phyloP scores from a whole-genome alignment of 2,888 invertebrate genomes.

The Latheticus oryzae region DNA sequence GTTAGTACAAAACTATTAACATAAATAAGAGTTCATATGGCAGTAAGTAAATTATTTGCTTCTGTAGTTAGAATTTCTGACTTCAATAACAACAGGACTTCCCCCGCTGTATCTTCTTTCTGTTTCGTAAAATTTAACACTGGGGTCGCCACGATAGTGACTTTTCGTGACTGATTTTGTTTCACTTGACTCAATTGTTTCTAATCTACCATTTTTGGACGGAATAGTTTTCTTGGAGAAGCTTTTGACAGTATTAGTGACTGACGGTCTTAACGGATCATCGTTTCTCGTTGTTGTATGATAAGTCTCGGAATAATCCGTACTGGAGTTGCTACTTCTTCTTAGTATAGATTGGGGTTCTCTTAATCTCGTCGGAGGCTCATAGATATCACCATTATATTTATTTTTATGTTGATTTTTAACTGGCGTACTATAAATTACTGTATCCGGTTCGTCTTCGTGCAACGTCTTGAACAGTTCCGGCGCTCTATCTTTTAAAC shows the following conservation, averaged over 20 bases:
- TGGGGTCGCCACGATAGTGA: constrained; percentile 49
- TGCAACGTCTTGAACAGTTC: constrained; percentile 79
- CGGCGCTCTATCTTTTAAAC: constrained; percentile 77
- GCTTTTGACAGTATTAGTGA: constrained; percentile 78
- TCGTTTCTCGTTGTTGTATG: constrained; percentile 76
- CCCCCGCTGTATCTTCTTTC: constrained; percentile 62
- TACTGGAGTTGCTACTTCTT: constrained; percentile 76
- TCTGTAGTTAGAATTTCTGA: constrained; percentile 62
- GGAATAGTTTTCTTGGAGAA: constrained; percentile 78
- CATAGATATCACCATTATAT: constrained; percentile 63
- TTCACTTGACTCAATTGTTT: constrained; percentile 78
- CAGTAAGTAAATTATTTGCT: constrained; percentile 33
- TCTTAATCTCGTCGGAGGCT: constrained; percentile 64
- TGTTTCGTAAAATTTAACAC: constrained; percentile 70
- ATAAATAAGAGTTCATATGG: constrained; percentile 36
- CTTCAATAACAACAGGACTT: constrained; percentile 73
- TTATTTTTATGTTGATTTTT: constrained; percentile 55
- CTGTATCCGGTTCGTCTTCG: constrained; percentile 70
- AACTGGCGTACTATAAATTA: constrained; percentile 54
- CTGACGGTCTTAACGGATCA: constrained; percentile 75
- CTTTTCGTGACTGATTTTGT: constrained; percentile 76
- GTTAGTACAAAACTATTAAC: constrained; percentile 32
- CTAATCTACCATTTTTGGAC: constrained; percentile 73
- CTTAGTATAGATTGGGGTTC: constrained; percentile 66
- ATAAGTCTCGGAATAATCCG: constrained; percentile 79